Conservation (phyloP, 1,140 invertebrate genomes). For the Scaptodrosophila lebanonensis region DNA sequence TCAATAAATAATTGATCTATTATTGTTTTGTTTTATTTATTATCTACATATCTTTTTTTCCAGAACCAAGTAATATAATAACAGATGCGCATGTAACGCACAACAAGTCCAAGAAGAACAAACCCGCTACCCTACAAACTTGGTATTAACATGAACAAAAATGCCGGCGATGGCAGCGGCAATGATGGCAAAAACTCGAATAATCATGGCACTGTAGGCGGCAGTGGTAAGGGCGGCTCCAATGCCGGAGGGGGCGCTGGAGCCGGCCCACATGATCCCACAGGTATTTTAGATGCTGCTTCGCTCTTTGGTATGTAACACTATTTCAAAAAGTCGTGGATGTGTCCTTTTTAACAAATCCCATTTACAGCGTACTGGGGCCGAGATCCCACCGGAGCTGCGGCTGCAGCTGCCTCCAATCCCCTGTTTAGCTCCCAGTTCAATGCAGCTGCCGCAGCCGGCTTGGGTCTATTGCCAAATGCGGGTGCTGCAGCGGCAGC, state of each 20-base stretch:
- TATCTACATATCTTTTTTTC: conserved; percentile 13
- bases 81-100: conserved; percentile 42
- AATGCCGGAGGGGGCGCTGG: conserved; percentile 53
- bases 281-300: conserved; percentile 81
- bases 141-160: conserved; percentile 75
- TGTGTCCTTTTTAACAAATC: neutral
- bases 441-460: conserved; percentile 77
- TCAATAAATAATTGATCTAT: neutral
- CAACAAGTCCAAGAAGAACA: conserved; percentile 8
- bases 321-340: neutral
- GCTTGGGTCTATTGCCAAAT: conserved; percentile 76
- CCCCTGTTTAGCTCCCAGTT: conserved; percentile 76
- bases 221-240: conserved; percentile 48
- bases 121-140: conserved; percentile 19
- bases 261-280: conserved; percentile 75
- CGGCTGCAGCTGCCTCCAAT: conserved; percentile 74
- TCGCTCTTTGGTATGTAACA: conserved; percentile 83
- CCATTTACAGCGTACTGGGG: conserved; percentile 84
- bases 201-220: conserved; percentile 33
- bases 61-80: conserved; percentile 39
- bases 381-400: conserved; percentile 79
- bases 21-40: neutral
- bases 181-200: conserved; percentile 69
- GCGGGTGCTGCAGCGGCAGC: conserved; percentile 49
- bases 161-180: conserved; percentile 72